Evolutionary conservation across 2,888 invertebrate genomes (phyloP).

Genomic region (Bombylius discolor): DNA sequence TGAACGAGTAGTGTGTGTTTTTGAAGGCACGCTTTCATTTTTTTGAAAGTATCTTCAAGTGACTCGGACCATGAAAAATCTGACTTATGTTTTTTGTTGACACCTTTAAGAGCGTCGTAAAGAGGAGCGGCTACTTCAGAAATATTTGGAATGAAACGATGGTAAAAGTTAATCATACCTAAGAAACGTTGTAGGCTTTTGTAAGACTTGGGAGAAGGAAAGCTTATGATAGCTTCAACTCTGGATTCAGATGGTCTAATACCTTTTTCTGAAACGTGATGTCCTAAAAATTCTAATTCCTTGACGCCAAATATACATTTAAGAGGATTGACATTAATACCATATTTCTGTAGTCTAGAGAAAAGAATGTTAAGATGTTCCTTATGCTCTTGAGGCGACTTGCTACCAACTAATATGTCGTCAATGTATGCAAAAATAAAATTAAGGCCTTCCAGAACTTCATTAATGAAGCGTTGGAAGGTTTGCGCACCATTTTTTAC

Average conservation of each 20-base stretch:
- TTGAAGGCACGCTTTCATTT: background rate
- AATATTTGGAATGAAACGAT: background rate
- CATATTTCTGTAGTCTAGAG: slow-evolving; percentile 12
- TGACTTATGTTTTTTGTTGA: background rate
- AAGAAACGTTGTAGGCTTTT: background rate
- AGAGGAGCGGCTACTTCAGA: background rate
- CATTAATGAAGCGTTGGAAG: no score
- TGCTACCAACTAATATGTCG: slow-evolving; percentile 18
- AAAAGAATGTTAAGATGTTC: slow-evolving; percentile 12
- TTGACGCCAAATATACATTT: slow-evolving; percentile 9
- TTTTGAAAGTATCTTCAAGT: background rate
- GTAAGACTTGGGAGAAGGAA: background rate
- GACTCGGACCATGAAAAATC: background rate
- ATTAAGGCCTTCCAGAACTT: no score
- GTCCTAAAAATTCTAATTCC: background rate
- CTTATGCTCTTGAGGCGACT: slow-evolving; percentile 10
- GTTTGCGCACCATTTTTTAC: no score
- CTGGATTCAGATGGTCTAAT: background rate
- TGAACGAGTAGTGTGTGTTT: slow-evolving; percentile 1
- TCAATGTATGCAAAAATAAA: no score
- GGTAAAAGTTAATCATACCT: background rate
- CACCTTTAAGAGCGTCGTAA: background rate
- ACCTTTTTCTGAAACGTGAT: background rate
- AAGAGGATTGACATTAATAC: slow-evolving; percentile 13
- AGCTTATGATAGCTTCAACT: background rate